Conservation (phyloP, 2,888 invertebrate species). For the Latrodectus hesperus region DNA sequence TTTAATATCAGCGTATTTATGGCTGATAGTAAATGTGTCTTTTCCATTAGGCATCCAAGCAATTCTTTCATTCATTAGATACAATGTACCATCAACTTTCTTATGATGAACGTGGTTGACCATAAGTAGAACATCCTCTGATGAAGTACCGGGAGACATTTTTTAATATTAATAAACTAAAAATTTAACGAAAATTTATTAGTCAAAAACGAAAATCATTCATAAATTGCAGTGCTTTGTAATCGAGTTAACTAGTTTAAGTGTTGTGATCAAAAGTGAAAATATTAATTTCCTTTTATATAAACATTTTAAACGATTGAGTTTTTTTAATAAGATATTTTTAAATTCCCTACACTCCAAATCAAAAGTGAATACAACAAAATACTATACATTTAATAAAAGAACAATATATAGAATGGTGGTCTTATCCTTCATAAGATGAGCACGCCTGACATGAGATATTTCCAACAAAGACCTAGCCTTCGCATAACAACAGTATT, state of each 20-base stretch:
- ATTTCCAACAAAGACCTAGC: slow-evolving; percentile 64
- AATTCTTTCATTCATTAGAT: slow-evolving; percentile 95
- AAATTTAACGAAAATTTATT: too few species aligned
- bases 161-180: slow-evolving; percentile 13
- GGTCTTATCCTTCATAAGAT: background rate
- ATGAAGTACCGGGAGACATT: slow-evolving; percentile 80
- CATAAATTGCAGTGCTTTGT: too few species aligned
- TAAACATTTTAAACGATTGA: too few species aligned
- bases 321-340: background rate
- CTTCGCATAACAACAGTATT: slow-evolving; percentile 53
- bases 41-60: slow-evolving; percentile 96
- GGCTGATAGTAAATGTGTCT: slow-evolving; percentile 93
- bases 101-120: slow-evolving; percentile 94
- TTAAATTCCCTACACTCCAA: background rate
- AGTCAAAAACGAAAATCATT: too few species aligned
- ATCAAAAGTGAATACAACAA: background rate
- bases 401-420: background rate
- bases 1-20: slow-evolving; percentile 96
- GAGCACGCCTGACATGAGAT: slow-evolving; percentile 65
- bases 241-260: too few species aligned
- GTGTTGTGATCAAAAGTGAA: too few species aligned
- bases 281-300: too few species aligned
- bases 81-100: slow-evolving; percentile 95
- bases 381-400: background rate
- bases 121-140: slow-evolving; percentile 95